phyloP scores from a whole-genome alignment of 2,888 invertebrate species.

The Nasonovia ribisnigri region DNA sequence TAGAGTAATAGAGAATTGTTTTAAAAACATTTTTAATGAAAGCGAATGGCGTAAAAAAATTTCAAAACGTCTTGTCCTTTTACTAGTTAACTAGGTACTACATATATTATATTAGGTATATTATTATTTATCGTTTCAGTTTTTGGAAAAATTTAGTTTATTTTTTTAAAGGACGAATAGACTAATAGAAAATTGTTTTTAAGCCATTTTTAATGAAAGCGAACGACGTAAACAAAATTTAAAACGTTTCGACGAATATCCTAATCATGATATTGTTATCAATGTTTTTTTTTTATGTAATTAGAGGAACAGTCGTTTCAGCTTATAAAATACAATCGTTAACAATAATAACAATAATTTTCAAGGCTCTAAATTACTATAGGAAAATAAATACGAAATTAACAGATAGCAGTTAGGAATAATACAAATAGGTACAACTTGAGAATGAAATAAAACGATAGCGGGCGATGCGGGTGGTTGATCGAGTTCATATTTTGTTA shows the following conservation, averaged over 20 bases:
- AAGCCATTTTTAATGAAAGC: not conserved
- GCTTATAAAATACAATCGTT: not conserved
- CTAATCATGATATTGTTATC: conserved; percentile 11
- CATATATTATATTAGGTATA: no score
- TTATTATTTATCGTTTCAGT: no score
- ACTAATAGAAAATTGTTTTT: no score
- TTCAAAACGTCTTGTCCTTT: no score
- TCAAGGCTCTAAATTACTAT: not conserved
- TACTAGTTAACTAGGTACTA: no score
- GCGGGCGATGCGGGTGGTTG: not conserved
- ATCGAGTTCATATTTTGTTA: not conserved
- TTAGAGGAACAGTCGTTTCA: not conserved
- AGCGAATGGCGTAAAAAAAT: no score
- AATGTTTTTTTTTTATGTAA: not conserved
- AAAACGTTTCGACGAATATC: not conserved
- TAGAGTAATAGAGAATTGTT: not conserved
- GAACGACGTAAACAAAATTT: not conserved
- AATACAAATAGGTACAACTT: not conserved
- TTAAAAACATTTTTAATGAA: no score
- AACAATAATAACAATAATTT: not conserved
- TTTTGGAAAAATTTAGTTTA: no score
- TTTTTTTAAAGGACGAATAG: not conserved
- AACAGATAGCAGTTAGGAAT: not conserved
- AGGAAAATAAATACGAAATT: not conserved
- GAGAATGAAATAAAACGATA: not conserved